Base-by-base conservation (phyloP, 2,888 invertebrate genomes). In the Parnassius glacialis region DNA sequence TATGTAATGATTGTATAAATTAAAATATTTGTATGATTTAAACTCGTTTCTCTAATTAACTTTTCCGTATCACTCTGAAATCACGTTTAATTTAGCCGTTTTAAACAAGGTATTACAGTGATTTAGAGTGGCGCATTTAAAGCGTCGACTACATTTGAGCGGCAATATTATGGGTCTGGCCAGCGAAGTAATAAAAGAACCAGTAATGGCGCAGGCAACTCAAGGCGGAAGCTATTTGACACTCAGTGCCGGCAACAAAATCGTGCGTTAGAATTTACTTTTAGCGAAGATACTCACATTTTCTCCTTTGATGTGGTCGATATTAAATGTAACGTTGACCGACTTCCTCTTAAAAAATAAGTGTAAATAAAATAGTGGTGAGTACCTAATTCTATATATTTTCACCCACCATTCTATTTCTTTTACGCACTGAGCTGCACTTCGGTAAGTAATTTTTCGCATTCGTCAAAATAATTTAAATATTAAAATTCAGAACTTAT, bases 151-250 rank as follows among this genome's bases (percentile, higher is more conserved):
- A 55, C 52, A 58, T 62, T 62, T 50, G 58, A 58, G 54, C 62
- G 62, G 54, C 58, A 52, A 59, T 62, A 62, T 59, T 62, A 62
- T 59, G 58, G 58, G 58, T 62, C 58, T 59, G 62, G 62, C n/a
- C 58, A 55, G 62, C 47, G 47, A 51, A 62, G 62, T 59, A 62
- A 62, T 62, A 62, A 62, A 62, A 59, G 58, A 62, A 54, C 51
- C 58, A 62, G 62, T 62, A 62, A 62, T 59, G 45, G 62, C 62
- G 10, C 45, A 20, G 58, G 45, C 62, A 59, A 59, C 62, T 62
- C 54, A 51, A 55, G 55, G 58, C 62, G 58, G 62, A 59, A 59
- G 62, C 58, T 59, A 62, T 62, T 62, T 58, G 59, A 45, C 54
- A 55, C 58, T 58, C 34, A 53, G 54, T 54, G 51, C 54, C 52